A percentile compares a stretch with the other conserved stretches of the same genome.
Conservation (phyloP, 2,797 vertebrate species). For the Graptemys geographica region DNA sequence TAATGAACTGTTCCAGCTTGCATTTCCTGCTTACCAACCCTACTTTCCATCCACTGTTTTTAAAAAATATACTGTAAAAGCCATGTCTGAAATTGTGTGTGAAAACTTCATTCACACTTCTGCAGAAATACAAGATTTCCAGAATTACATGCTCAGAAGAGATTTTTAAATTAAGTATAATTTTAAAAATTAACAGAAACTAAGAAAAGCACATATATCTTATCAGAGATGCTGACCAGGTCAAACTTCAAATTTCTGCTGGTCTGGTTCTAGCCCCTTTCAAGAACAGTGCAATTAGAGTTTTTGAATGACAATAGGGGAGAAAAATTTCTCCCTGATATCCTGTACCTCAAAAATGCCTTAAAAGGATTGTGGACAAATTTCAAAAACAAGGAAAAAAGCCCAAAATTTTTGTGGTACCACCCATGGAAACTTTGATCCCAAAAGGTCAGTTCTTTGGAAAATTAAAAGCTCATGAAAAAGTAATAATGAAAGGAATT, state of each 20-base stretch:
- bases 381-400: neutral
- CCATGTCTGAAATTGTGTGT: neutral
- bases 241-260: neutral
- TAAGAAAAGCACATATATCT: neutral
- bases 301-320: neutral
- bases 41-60: conserved; percentile 19
- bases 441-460: no score
- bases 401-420: neutral
- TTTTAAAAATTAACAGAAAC: neutral
- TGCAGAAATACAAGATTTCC: neutral
- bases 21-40: conserved; percentile 32
- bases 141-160: neutral
- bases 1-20: conserved; percentile 27
- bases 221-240: neutral
- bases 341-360: accelerated
- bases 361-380: neutral
- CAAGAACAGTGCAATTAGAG: neutral
- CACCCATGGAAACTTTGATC: neutral
- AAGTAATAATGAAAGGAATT: no score
- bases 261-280: neutral
- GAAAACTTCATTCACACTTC: neutral
- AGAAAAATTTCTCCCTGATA: neutral
- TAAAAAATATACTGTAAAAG: neutral
- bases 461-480: no score
- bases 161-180: neutral